These are phyloP conservation scores for Anableps anableps DNA, from an alignment of 2,797 vertebrate species.

Conservation along the genomic window DNA sequence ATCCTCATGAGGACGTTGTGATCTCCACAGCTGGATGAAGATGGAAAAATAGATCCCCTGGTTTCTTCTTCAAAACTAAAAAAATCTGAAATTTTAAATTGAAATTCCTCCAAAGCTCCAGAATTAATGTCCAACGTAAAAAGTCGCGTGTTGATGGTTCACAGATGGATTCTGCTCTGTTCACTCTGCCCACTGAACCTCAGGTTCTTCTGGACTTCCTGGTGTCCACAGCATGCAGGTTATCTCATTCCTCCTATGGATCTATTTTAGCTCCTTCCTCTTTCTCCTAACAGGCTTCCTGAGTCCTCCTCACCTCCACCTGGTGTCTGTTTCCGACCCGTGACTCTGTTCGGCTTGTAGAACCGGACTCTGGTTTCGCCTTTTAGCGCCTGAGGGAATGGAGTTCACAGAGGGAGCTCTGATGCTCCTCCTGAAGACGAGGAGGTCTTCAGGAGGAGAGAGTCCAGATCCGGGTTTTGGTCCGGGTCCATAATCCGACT, in stretches of 20 bases:
- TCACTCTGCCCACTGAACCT: background rate
- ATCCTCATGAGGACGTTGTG: too few relatives aligned
- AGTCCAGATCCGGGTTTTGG: background rate
- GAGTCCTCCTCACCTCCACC: background rate
- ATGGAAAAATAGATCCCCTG: background rate
- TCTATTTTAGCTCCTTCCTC: too few relatives aligned
- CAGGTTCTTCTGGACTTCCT: background rate
- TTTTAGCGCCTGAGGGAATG: background rate
- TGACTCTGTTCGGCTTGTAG: background rate
- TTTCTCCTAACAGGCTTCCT: too few relatives aligned
- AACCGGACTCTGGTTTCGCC: background rate
- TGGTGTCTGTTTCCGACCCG: background rate
- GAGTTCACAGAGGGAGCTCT: background rate
- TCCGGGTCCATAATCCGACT: background rate
- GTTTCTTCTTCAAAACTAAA: background rate
- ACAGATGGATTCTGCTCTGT: slow-evolving; percentile 1
- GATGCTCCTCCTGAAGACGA: background rate
- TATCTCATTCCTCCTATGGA: too few relatives aligned
- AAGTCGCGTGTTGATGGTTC: background rate
- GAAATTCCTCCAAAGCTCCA: background rate
- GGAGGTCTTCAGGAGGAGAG: too few relatives aligned
- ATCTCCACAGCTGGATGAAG: background rate
- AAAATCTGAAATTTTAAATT: background rate
- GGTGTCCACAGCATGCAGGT: too few relatives aligned
- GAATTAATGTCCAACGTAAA: background rate